Evolutionary conservation across 2,797 vertebrate species (phyloP).

Genomic region (Loris lydekkerianus): DNA sequence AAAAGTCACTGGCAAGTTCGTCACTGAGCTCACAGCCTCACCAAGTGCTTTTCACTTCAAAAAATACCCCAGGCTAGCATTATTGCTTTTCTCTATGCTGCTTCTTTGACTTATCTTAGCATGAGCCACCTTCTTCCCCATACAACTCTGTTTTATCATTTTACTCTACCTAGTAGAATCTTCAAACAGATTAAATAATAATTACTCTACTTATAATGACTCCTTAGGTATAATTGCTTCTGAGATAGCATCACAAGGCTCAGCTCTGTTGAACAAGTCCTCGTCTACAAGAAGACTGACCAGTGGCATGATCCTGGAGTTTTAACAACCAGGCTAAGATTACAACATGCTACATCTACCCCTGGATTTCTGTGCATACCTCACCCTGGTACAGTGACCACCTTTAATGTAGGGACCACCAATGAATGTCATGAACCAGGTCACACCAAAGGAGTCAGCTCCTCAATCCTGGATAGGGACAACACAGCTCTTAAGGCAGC

Average conservation of each 20-base stretch:
- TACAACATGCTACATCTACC: background rate
- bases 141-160: background rate
- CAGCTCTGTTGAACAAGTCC: background rate
- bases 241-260: background rate
- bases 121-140: background rate
- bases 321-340: background rate
- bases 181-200: conserved; percentile 30
- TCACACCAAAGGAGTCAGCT: background rate
- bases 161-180: background rate
- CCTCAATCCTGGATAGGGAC: background rate
- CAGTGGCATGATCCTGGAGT: background rate
- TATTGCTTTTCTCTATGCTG: background rate
- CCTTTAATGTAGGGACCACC: background rate
- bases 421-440: background rate
- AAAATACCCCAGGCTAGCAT: background rate
- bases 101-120: background rate
- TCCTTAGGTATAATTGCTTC: background rate
- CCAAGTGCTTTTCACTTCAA: background rate
- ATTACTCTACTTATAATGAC: background rate
- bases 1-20: background rate
- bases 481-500: background rate
- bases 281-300: background rate
- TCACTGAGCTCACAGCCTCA: background rate
- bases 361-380: background rate
- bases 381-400: background rate